phyloP scores from a whole-genome alignment of 2,797 vertebrate species.

The Crax fasciolata region DNA sequence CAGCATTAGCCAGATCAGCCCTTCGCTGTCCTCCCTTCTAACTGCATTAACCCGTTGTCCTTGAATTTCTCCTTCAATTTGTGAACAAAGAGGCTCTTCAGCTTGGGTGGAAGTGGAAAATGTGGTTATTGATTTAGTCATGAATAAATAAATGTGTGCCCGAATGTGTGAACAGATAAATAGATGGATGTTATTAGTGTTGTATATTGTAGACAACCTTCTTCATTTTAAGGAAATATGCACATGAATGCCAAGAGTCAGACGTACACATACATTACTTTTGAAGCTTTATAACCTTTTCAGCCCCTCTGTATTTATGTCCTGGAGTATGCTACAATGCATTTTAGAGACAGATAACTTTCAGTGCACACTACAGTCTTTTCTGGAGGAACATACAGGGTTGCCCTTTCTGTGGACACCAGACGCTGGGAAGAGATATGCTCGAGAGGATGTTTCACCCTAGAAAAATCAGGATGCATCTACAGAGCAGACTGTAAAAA shows the following conservation, averaged over 20 bases:
- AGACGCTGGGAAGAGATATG: background rate
- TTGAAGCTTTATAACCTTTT: background rate
- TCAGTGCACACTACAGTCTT: background rate
- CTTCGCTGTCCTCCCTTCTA: constrained; percentile 30
- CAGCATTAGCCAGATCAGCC: constrained; percentile 35
- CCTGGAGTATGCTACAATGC: background rate
- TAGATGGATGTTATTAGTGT: background rate
- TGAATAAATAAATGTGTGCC: constrained; percentile 43
- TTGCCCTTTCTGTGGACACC: background rate
- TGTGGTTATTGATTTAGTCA: constrained; percentile 51
- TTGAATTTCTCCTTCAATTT: constrained; percentile 63
- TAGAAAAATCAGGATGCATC: background rate
- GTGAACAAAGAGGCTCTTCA: constrained; percentile 54
- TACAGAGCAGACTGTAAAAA: accelerated
- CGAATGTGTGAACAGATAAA: background rate
- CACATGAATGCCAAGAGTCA: background rate
- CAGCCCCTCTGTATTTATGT: background rate
- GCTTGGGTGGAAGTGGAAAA: constrained; percentile 30
- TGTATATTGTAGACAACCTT: background rate
- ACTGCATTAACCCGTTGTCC: constrained; percentile 30
- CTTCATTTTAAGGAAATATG: background rate
- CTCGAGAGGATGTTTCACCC: background rate
- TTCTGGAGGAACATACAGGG: background rate
- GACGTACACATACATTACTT: background rate
- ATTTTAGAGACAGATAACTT: background rate